Percentiles rank a stretch among this genome's conserved stretches.
Evolutionary conservation across 1,140 invertebrate species (phyloP).

Genomic region (Aphelenchoides avenae): DNA sequence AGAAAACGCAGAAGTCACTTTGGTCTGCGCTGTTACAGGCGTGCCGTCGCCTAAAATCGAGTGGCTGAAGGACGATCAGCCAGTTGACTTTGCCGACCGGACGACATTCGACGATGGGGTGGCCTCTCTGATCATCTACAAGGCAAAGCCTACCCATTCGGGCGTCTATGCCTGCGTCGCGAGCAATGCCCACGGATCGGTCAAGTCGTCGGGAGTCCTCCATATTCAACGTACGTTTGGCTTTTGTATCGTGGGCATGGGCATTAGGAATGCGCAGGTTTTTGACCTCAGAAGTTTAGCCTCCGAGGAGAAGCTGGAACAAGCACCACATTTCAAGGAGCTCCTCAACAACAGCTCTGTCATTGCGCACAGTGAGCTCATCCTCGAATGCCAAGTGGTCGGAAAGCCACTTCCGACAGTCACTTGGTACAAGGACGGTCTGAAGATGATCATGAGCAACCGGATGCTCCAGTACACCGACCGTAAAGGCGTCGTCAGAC

Average conservation of each 20-base stretch:
- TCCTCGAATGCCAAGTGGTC: slow-evolving; percentile 43
- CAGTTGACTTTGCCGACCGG: slow-evolving; percentile 17
- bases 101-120: slow-evolving; percentile 48
- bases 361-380: slow-evolving; percentile 42
- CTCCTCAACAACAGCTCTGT: slow-evolving; percentile 32
- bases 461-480: slow-evolving; percentile 49
- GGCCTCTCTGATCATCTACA: slow-evolving; percentile 36
- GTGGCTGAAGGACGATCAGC: slow-evolving; percentile 45
- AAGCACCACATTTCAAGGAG: slow-evolving; percentile 45
- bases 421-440: slow-evolving; percentile 53
- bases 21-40: slow-evolving; percentile 52
- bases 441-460: slow-evolving; percentile 48
- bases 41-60: slow-evolving; percentile 40
- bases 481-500: slow-evolving; percentile 47
- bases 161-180: slow-evolving; percentile 44
- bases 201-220: slow-evolving; percentile 36
- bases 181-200: slow-evolving; percentile 37
- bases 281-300: slow-evolving; percentile 16
- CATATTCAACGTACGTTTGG: slow-evolving; percentile 38
- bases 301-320: slow-evolving; percentile 18
- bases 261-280: too few relatives aligned
- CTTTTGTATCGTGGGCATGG: neutral
- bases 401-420: slow-evolving; percentile 48
- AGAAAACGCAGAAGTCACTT: slow-evolving; percentile 39
- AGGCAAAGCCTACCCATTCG: slow-evolving; percentile 33